A percentile compares a stretch with the other conserved stretches of the same genome.
These are phyloP conservation scores for Lycophotia porphyrea DNA, from an alignment of 2,888 invertebrate genomes.

Conservation along the genomic window DNA sequence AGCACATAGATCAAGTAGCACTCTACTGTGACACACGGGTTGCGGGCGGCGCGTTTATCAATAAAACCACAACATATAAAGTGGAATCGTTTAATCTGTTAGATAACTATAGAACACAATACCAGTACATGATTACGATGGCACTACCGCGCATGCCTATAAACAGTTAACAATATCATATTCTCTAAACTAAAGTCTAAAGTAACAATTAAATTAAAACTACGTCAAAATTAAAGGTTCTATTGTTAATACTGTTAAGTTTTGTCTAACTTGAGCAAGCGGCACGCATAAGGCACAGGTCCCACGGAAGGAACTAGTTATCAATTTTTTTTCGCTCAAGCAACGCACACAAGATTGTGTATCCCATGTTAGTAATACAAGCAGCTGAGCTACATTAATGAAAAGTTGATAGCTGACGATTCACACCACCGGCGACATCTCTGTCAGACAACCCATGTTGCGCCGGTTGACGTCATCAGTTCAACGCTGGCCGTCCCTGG, in stretches of 20 bases:
- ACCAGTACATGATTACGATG: slow-evolving; percentile 50
- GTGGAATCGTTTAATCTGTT: slow-evolving; percentile 59
- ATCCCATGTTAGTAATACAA: background rate
- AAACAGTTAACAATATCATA: slow-evolving; percentile 51
- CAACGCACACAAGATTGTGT: background rate
- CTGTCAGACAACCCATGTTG: background rate
- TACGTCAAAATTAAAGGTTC: slow-evolving; percentile 42
- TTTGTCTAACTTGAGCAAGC: slow-evolving; percentile 1
- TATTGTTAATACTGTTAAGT: slow-evolving; percentile 51
- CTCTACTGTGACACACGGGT: background rate
- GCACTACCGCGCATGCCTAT: slow-evolving; percentile 35
- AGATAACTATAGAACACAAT: slow-evolving; percentile 54
- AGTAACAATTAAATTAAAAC: slow-evolving; percentile 21
- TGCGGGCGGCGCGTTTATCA: slow-evolving; percentile 12
- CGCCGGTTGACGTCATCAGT: background rate
- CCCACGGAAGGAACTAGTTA: background rate
- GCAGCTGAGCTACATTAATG: background rate
- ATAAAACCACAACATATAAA: slow-evolving; percentile 49
- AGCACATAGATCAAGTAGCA: slow-evolving; percentile 32
- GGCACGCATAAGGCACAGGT: background rate
- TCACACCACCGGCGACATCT: background rate
- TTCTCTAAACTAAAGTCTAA: background rate
- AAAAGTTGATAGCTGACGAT: background rate
- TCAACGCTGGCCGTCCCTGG: background rate
- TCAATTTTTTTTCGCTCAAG: background rate